Conservation (phyloP, 2,113 vertebrate species). For the Heliornis fulica region DNA sequence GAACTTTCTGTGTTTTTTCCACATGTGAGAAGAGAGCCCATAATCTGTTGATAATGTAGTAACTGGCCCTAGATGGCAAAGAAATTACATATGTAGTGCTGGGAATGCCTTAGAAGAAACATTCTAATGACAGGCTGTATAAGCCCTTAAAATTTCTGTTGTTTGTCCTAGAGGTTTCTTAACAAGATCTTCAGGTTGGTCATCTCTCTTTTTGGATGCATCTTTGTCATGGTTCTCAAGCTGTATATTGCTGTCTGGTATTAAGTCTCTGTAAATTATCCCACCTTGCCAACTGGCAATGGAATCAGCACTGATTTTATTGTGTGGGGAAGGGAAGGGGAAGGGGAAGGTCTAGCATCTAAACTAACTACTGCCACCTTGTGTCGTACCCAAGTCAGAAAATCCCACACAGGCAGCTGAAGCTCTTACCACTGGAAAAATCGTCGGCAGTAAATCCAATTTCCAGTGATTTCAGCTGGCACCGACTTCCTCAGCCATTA, state of each 20-base stretch:
- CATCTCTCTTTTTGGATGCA: neutral
- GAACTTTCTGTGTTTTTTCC: neutral
- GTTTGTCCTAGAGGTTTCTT: neutral
- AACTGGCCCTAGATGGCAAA: neutral
- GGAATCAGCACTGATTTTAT: neutral
- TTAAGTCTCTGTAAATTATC: neutral
- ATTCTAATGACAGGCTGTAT: neutral
- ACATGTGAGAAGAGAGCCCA: neutral
- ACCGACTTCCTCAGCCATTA: neutral
- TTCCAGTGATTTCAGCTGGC: neutral
- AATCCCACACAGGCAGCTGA: neutral
- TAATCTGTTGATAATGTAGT: neutral
- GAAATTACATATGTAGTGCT: neutral
- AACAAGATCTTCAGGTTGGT: neutral
- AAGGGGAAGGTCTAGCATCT: neutral
- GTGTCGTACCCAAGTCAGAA: neutral
- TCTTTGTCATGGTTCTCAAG: neutral
- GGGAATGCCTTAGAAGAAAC: neutral
- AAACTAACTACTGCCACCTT: slow-evolving; percentile 55
- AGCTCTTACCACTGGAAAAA: neutral
- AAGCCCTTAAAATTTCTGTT: neutral
- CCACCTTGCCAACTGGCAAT: neutral
- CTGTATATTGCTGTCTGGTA: neutral
- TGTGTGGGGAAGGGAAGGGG: too few species aligned
- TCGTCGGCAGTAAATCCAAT: neutral